These are phyloP conservation scores for Selene dorsalis DNA, from an alignment of 2,797 vertebrate genomes.

Conservation along the genomic window DNA sequence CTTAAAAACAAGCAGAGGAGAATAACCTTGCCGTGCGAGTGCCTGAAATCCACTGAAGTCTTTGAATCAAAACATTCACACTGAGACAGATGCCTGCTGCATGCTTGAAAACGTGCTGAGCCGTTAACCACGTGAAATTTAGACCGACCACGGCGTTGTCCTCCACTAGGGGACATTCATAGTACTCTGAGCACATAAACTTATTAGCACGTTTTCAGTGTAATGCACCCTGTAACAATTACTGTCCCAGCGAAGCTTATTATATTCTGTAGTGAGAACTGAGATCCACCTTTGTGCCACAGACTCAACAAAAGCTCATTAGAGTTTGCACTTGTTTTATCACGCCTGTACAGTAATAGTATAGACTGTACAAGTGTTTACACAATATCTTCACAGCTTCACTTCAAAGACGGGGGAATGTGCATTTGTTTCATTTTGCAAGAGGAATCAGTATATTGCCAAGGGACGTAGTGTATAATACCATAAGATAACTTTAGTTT, in stretches of 20 bases:
- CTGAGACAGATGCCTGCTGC: slow-evolving; percentile 27
- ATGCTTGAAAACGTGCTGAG: slow-evolving; percentile 32
- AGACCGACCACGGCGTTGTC: slow-evolving; percentile 33
- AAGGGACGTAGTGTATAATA: neutral
- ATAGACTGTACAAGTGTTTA: slow-evolving; percentile 10
- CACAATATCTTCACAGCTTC: slow-evolving; percentile 1
- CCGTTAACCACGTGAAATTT: slow-evolving; percentile 28
- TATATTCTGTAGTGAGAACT: slow-evolving; percentile 7
- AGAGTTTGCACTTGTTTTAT: slow-evolving; percentile 18
- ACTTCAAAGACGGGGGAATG: neutral
- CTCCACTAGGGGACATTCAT: slow-evolving; percentile 28
- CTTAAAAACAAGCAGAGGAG: slow-evolving; percentile 37
- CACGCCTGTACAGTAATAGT: slow-evolving; percentile 1
- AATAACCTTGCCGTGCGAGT: slow-evolving; percentile 54
- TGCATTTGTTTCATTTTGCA: neutral
- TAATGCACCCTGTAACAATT: slow-evolving; percentile 3
- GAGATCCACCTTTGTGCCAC: slow-evolving; percentile 25
- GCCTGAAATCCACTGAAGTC: slow-evolving; percentile 35
- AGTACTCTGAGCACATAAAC: slow-evolving; percentile 6
- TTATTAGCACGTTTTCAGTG: slow-evolving; percentile 25
- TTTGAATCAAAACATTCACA: slow-evolving; percentile 48
- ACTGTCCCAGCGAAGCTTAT: slow-evolving; percentile 4
- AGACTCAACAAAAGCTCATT: slow-evolving; percentile 33
- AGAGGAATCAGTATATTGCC: neutral
- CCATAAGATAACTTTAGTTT: neutral